Percentiles rank a stretch among this genome's conserved stretches.
These are phyloP conservation scores for Gadopsis bispinosus DNA, from an alignment of 2,797 vertebrate species.

Conservation along the genomic window DNA sequence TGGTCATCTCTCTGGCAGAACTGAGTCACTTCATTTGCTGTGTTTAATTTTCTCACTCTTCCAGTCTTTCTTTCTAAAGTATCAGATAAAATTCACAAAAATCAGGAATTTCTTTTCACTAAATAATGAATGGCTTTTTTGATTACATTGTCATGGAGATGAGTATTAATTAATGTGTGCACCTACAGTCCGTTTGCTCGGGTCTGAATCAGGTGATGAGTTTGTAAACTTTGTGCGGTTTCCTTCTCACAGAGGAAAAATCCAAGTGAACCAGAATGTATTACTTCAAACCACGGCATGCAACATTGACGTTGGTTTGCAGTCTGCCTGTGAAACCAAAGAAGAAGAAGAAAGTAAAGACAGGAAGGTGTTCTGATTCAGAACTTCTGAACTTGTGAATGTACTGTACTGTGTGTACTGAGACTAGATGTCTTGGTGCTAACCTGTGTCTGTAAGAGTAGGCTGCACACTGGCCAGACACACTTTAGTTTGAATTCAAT, in stretches of 20 bases:
- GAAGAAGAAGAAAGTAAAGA: too few species aligned
- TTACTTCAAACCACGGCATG: too few species aligned
- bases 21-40: neutral
- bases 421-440: neutral
- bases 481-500: neutral
- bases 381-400: too few species aligned
- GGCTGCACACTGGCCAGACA: neutral
- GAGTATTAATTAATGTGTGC: constrained; percentile 3
- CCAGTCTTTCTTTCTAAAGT: neutral
- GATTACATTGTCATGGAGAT: neutral
- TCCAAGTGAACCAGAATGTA: too few species aligned
- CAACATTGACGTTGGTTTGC: too few species aligned
- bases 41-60: neutral
- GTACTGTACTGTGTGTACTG: neutral
- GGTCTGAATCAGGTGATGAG: too few species aligned
- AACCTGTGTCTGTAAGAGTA: neutral
- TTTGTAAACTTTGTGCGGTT: too few species aligned
- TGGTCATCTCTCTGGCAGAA: neutral
- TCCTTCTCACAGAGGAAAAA: too few species aligned
- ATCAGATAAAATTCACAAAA: constrained; percentile 8
- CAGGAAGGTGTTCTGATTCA: too few species aligned
- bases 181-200: neutral
- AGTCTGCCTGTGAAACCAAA: too few species aligned
- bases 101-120: neutral
- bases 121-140: constrained; percentile 10